Evolutionary conservation across 2,888 invertebrate species (phyloP).

Genomic region (Lycia hirtaria): DNA sequence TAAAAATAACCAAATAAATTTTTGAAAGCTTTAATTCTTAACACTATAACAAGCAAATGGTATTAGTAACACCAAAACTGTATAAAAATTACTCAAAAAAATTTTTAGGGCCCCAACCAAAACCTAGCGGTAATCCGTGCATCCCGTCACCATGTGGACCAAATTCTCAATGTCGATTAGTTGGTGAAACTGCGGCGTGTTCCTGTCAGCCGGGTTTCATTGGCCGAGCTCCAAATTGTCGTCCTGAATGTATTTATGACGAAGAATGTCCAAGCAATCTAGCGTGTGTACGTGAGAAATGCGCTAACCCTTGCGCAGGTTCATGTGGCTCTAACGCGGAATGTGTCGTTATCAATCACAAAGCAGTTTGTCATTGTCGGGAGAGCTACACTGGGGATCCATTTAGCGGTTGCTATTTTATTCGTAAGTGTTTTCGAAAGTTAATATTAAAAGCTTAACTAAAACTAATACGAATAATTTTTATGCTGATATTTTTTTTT

Average conservation of each 20-base stretch:
- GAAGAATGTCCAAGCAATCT: conserved; percentile 93
- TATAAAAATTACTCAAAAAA: background rate
- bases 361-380: conserved; percentile 92
- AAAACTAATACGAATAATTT: background rate
- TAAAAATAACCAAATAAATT: background rate
- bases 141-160: conserved; percentile 93
- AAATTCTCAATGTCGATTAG: conserved; percentile 92
- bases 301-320: conserved; percentile 93
- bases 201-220: conserved; percentile 92
- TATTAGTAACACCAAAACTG: background rate
- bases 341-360: conserved; percentile 93
- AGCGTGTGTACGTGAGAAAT: conserved; percentile 93
- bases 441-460: background rate
- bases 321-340: conserved; percentile 92
- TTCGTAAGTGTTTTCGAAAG: conserved; percentile 59
- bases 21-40: background rate
- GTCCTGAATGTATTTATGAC: conserved; percentile 94
- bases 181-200: conserved; percentile 91
- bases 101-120: conserved; percentile 81
- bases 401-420: conserved; percentile 89
- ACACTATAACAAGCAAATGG: background rate
- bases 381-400: conserved; percentile 94
- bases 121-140: conserved; percentile 90
- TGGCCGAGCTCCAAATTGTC: conserved; percentile 93
- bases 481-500: background rate